These are phyloP conservation scores for Aleiodes alternator DNA, from an alignment of 2,888 invertebrate genomes.

Conservation along the genomic window DNA sequence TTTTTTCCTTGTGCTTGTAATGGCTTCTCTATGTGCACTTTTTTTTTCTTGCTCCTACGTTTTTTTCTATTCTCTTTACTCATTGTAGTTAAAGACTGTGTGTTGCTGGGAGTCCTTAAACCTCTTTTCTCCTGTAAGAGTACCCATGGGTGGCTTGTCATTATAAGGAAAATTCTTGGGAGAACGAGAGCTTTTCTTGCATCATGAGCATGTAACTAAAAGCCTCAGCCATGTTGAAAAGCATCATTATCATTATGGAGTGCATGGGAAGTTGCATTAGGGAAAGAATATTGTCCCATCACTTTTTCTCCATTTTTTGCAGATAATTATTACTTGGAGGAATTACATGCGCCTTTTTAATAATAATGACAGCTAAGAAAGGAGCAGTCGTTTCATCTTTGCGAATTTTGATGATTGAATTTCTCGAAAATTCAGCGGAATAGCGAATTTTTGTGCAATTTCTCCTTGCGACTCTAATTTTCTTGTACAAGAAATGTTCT, in stretches of 20 bases:
- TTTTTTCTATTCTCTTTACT: constrained; percentile 31
- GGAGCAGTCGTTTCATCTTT: too few relatives aligned
- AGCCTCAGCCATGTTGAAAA: constrained; percentile 28
- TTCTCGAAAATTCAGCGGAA: too few relatives aligned
- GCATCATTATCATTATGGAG: constrained; percentile 38
- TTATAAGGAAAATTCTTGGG: constrained; percentile 45
- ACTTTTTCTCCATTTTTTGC: too few relatives aligned
- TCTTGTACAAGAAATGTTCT: too few relatives aligned
- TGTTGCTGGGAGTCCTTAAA: constrained; percentile 51
- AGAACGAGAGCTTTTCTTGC: constrained; percentile 34
- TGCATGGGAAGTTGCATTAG: not conserved
- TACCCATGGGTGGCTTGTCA: constrained; percentile 55
- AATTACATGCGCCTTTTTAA: too few relatives aligned
- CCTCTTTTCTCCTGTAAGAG: constrained; percentile 50
- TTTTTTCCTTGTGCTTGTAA: constrained; percentile 15
- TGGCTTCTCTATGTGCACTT: constrained; percentile 5
- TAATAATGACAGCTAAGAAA: too few relatives aligned
- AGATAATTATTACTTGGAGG: too few relatives aligned
- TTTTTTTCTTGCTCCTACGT: not conserved
- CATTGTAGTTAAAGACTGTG: constrained; percentile 50
- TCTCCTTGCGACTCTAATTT: too few relatives aligned
- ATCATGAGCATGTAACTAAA: constrained; percentile 33
- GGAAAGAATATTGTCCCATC: not conserved
- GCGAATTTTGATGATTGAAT: too few relatives aligned
- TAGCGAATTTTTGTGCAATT: too few relatives aligned